A percentile compares a stretch with the other conserved stretches of the same genome.
These are phyloP conservation scores for Limanda limanda DNA, from an alignment of 2,113 vertebrate species.

Conservation along the genomic window DNA sequence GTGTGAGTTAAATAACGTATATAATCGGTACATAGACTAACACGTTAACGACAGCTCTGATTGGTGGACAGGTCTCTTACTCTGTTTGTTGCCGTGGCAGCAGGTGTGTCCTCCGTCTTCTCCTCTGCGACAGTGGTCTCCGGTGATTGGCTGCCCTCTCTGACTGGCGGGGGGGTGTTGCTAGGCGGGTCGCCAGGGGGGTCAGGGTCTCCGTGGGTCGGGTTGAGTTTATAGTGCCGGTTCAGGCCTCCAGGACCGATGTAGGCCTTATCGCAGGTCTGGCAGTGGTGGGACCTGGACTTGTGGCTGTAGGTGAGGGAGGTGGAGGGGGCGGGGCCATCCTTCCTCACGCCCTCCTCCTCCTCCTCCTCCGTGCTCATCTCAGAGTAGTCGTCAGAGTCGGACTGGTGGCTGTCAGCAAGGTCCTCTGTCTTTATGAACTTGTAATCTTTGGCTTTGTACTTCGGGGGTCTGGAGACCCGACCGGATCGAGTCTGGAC, in stretches of 20 bases:
- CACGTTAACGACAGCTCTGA: too few relatives aligned
- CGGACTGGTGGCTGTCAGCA: constrained; percentile 90
- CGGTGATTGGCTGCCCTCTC: constrained; percentile 35
- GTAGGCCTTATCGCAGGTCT: constrained; percentile 93
- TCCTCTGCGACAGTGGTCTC: constrained; percentile 8
- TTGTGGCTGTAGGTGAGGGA: constrained; percentile 82
- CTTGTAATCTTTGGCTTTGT: constrained; percentile 97
- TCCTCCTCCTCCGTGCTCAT: constrained; percentile 88
- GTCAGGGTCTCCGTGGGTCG: constrained; percentile 84
- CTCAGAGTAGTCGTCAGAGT: constrained; percentile 97
- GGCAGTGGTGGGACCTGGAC: constrained; percentile 88
- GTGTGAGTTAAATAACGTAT: too few relatives aligned
- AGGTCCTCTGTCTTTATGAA: constrained; percentile 96
- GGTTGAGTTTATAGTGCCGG: constrained; percentile 93
- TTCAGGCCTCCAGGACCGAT: constrained; percentile 94
- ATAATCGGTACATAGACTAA: too few relatives aligned
- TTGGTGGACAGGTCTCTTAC: constrained; percentile 33
- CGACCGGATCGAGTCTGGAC: constrained; percentile 94
- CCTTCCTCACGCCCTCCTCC: constrained; percentile 67
- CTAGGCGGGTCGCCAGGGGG: background rate
- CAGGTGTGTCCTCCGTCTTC: constrained; percentile 32
- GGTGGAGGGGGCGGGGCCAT: background rate
- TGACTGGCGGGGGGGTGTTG: background rate
- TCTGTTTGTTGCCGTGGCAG: constrained; percentile 28
- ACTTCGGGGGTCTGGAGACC: constrained; percentile 93